Base-by-base conservation (phyloP, 2,888 invertebrate species). In the Lordiphosa andalusiaca region DNA sequence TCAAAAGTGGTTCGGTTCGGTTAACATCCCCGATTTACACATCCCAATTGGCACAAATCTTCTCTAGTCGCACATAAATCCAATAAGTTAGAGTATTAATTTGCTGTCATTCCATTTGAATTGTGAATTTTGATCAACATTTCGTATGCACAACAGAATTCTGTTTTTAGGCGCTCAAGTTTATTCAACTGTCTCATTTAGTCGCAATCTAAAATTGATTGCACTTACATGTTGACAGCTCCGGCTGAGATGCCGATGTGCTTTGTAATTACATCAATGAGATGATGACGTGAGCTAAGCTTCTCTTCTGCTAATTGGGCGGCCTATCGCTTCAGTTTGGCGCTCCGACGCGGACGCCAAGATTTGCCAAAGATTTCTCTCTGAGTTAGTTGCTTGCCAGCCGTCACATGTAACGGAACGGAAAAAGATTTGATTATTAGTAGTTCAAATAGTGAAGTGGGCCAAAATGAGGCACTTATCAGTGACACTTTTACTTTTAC, bases 401-500 rank as follows among this genome's bases (percentile, higher is more conserved):
- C 67, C 42, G 64, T 42, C 53, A 58, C 53, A 39, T 25, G 16
- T 21, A 48, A 39, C 55, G 50, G 61, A 67, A 47, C 48, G 71
- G 33, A 12, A 50, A 39, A 25, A 47, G 42, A 19, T 38, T 2
- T 12, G 21, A 13, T 6, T 41, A 36, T 56, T 47, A 19, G 3
- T 0, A 39, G 13, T 39, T 6, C 16, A 33, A 33, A 16, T 46
- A 55, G 19, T 61, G 53, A 39, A 16, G 40, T 46, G 58, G 46
- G 46, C 21, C 44, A 59, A 53, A 49, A 77, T 77, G 85, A 46
- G 52, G 40, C 16, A 48, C 63, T 80, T 83, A 80, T 78, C 84
- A 83, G 69, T 66, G 10, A 19, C 50, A 61, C 46, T 80, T 44
- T 52, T 70, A 52, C 59, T 81, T 58, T 56, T 83, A 35, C 48